A percentile compares a stretch with the other conserved stretches of the same genome.
phyloP scores from a whole-genome alignment of 2,113 vertebrate species.

The Nyctereutes procyonoides region DNA sequence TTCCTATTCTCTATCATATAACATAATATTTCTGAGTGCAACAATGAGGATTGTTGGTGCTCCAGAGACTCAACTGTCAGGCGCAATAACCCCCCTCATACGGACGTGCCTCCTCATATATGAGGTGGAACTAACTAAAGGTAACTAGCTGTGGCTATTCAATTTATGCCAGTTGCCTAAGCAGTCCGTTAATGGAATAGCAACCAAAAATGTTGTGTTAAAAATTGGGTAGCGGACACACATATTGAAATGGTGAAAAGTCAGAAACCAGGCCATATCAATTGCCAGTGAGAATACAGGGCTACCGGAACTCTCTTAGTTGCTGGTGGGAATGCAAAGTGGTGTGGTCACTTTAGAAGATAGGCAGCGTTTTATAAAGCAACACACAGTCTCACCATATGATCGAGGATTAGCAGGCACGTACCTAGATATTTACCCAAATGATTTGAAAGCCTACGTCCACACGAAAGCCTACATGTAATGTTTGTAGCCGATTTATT shows the following conservation, averaged over 20 bases:
- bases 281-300: background rate
- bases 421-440: background rate
- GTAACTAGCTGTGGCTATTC: background rate
- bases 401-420: background rate
- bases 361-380: background rate
- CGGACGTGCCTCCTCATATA: background rate
- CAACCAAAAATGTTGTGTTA: background rate
- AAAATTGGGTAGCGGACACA: background rate
- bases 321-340: background rate
- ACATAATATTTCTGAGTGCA: background rate
- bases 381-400: background rate
- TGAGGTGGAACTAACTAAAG: background rate
- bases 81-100: background rate
- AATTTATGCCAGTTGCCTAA: slow-evolving; percentile 15
- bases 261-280: background rate
- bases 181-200: background rate
- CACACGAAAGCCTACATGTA: background rate
- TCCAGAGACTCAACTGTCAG: background rate
- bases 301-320: background rate
- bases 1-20: background rate
- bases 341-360: background rate
- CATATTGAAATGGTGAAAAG: background rate
- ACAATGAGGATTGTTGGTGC: background rate
- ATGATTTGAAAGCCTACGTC: background rate
- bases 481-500: background rate